Conservation (phyloP, 2,888 invertebrate genomes). For the Xestia rhomboidea region DNA sequence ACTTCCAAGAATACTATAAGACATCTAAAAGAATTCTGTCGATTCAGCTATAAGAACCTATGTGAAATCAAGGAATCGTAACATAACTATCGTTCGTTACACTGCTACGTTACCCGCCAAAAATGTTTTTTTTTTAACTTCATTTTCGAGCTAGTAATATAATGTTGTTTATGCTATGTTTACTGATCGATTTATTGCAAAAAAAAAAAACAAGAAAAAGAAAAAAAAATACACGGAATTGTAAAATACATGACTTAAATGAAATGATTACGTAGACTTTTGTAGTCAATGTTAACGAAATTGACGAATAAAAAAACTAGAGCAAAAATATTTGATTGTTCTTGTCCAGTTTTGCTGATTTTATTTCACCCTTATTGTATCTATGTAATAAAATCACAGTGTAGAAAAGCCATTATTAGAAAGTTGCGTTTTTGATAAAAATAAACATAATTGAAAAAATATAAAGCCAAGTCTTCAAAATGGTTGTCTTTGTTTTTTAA, state of each 20-base stretch:
- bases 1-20: constrained; percentile 48
- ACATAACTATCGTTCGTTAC: constrained; percentile 33
- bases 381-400: constrained; percentile 42
- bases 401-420: constrained; percentile 45
- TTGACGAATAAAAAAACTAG: constrained; percentile 45
- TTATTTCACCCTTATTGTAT: constrained; percentile 41
- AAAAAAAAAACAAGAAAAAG: constrained; percentile 38
- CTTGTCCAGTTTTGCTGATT: constrained; percentile 33
- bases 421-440: constrained; percentile 40
- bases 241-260: constrained; percentile 38
- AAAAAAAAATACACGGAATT: constrained; percentile 42
- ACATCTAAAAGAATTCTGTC: constrained; percentile 40
- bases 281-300: constrained; percentile 52
- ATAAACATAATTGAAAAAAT: constrained; percentile 37
- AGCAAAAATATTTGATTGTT: constrained; percentile 20
- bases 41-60: constrained; percentile 28
- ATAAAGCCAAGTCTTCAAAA: constrained; percentile 57
- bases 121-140: constrained; percentile 41
- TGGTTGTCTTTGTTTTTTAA: constrained; percentile 64
- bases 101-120: constrained; percentile 46
- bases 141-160: constrained; percentile 50
- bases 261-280: constrained; percentile 49
- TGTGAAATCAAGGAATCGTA: constrained; percentile 42
- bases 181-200: constrained; percentile 43
- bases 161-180: constrained; percentile 57